Percentiles rank a stretch among this genome's conserved stretches.
phyloP scores from a whole-genome alignment of 1,140 invertebrate genomes.

The Bactericera cockerelli region DNA sequence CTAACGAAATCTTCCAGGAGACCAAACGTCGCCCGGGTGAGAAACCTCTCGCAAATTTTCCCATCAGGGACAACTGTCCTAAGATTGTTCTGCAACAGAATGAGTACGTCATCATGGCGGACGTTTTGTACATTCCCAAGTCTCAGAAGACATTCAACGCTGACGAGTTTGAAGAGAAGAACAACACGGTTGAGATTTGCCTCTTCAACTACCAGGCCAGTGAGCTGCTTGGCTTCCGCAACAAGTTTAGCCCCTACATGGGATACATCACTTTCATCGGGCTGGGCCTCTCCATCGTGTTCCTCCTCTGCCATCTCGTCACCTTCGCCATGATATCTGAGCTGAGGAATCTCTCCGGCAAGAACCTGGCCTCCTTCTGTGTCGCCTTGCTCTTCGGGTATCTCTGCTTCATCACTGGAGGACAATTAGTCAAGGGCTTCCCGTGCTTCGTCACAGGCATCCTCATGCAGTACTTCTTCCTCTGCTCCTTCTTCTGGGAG shows the following conservation, averaged over 20 bases:
- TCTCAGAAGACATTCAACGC: slow-evolving; percentile 27
- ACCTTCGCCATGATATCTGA: slow-evolving; percentile 33
- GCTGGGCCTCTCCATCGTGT: slow-evolving; percentile 33
- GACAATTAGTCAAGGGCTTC: slow-evolving; percentile 20
- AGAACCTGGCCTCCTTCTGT: slow-evolving; percentile 35
- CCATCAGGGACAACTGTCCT: slow-evolving; percentile 26
- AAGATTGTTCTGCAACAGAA: slow-evolving; percentile 29
- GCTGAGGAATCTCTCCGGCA: slow-evolving; percentile 35
- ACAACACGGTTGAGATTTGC: slow-evolving; percentile 24
- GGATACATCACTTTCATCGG: slow-evolving; percentile 32
- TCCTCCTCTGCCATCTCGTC: slow-evolving; percentile 32
- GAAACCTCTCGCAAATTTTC: not conserved
- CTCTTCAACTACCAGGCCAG: slow-evolving; percentile 20
- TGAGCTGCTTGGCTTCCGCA: not conserved
- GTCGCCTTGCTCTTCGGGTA: slow-evolving; percentile 33
- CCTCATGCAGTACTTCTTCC: slow-evolving; percentile 35
- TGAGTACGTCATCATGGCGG: slow-evolving; percentile 30
- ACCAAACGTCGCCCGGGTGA: slow-evolving; percentile 11
- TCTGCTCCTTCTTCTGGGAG: slow-evolving; percentile 43
- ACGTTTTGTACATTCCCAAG: slow-evolving; percentile 28
- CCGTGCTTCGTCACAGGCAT: slow-evolving; percentile 31
- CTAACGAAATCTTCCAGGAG: not conserved
- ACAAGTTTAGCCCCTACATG: slow-evolving; percentile 31
- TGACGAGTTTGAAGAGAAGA: slow-evolving; percentile 26
- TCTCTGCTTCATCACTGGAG: slow-evolving; percentile 30